These are phyloP conservation scores for Ammospiza nelsoni DNA, from an alignment of 2,113 vertebrate species.

Conservation along the genomic window DNA sequence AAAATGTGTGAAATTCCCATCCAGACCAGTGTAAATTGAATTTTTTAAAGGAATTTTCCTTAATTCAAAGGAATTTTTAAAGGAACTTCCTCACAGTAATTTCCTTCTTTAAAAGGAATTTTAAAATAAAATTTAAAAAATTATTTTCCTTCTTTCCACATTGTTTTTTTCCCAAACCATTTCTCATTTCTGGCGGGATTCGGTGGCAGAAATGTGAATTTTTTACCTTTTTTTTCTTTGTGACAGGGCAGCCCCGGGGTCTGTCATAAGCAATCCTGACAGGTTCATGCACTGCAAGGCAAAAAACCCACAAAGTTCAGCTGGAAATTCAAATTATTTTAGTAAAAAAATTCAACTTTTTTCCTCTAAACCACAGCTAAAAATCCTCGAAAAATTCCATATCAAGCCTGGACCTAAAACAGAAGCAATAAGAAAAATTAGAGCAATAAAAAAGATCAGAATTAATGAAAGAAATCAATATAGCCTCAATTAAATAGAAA, in stretches of 20 bases:
- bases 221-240: conserved; percentile 81
- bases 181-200: background rate
- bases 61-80: too few relatives aligned
- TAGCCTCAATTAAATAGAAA: too few relatives aligned
- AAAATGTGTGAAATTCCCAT: too few relatives aligned
- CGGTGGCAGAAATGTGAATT: background rate
- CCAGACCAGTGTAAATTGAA: too few relatives aligned
- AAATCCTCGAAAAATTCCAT: background rate
- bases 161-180: background rate
- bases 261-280: conserved; percentile 81
- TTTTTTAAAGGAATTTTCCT: too few relatives aligned
- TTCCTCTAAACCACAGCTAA: background rate
- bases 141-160: background rate
- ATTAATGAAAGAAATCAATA: background rate
- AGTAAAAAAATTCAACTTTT: background rate
- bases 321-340: background rate
- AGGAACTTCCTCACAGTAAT: background rate
- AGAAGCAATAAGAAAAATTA: background rate
- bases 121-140: background rate
- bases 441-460: background rate
- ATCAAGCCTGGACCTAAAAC: background rate
- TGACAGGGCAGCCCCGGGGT: conserved; percentile 71
- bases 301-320: background rate
- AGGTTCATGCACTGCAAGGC: conserved; percentile 78
- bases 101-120: background rate